phyloP scores from a whole-genome alignment of 2,113 vertebrate genomes.

The Gasterosteus nipponicus region DNA sequence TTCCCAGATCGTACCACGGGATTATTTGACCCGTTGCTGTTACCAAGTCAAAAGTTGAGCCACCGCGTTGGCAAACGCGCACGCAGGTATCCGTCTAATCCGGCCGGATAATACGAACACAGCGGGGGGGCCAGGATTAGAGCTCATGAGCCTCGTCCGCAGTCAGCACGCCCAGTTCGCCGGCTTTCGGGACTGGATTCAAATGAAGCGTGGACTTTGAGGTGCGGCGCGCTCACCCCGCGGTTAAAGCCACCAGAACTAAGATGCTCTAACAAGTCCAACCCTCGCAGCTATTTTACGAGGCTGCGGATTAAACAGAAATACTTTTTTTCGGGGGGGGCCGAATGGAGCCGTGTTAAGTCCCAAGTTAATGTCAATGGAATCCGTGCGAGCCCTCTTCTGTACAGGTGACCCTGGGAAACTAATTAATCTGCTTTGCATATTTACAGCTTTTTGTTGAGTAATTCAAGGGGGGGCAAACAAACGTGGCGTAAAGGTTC shows the following conservation, averaged over 20 bases:
- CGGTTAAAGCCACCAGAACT: conserved; percentile 71
- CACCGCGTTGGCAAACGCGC: conserved; percentile 8
- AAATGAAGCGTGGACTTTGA: conserved; percentile 59
- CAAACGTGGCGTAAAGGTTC: conserved; percentile 38
- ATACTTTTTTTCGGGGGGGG: conserved; percentile 29
- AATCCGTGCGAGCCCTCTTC: conserved; percentile 15
- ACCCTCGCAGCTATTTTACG: conserved; percentile 25
- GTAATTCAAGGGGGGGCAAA: conserved; percentile 41
- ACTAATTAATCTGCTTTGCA: conserved; percentile 70
- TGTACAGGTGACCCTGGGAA: conserved; percentile 64
- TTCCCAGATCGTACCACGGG: conserved; percentile 8
- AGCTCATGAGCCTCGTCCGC: conserved; percentile 48
- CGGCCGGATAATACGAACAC: conserved; percentile 49
- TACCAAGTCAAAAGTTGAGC: conserved; percentile 30
- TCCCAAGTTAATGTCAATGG: conserved; percentile 60
- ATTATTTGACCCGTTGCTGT: conserved; percentile 24
- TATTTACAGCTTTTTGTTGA: conserved; percentile 61
- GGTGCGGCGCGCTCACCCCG: conserved; percentile 27
- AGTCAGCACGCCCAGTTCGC: conserved; percentile 54
- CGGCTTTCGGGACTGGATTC: conserved; percentile 37
- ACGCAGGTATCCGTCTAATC: conserved; percentile 56
- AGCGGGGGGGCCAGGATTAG: conserved; percentile 48
- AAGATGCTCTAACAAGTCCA: conserved; percentile 67
- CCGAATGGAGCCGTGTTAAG: conserved; percentile 54
- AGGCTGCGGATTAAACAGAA: conserved; percentile 54